Conservation (phyloP, 1,140 invertebrate species). For the Chelonus insularis region DNA sequence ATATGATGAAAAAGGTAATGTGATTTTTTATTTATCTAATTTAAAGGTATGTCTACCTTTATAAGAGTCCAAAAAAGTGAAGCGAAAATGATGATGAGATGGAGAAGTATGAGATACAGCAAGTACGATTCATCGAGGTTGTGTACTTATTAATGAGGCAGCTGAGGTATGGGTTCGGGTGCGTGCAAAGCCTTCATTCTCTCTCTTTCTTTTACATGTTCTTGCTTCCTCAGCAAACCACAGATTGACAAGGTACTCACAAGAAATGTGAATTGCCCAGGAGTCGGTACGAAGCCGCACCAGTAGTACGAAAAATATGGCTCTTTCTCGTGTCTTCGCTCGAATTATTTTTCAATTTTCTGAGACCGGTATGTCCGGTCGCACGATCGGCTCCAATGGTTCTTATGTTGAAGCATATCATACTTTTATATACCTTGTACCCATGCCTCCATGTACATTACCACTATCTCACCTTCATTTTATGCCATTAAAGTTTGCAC, state of each 20-base stretch:
- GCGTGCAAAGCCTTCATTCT: slow-evolving; percentile 17
- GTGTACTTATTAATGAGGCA: slow-evolving; percentile 35
- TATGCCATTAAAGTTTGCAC: slow-evolving; percentile 16
- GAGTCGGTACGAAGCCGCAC: background rate
- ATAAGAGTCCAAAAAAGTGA: slow-evolving; percentile 16
- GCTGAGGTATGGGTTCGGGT: slow-evolving; percentile 21
- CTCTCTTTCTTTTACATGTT: background rate
- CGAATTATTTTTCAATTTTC: slow-evolving; percentile 33
- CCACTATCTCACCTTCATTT: slow-evolving; percentile 15
- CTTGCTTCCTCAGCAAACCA: slow-evolving; percentile 23
- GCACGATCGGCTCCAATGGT: slow-evolving; percentile 27
- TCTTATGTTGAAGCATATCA: slow-evolving; percentile 12
- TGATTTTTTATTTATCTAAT: slow-evolving; percentile 13
- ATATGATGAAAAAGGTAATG: background rate
- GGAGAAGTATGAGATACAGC: slow-evolving; percentile 1
- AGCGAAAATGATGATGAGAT: slow-evolving; percentile 27
- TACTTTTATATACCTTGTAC: slow-evolving; percentile 4
- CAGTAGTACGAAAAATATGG: slow-evolving; percentile 20
- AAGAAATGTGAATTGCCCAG: slow-evolving; percentile 33
- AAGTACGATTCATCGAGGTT: slow-evolving; percentile 23
- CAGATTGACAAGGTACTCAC: slow-evolving; percentile 29
- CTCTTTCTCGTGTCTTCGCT: slow-evolving; percentile 28
- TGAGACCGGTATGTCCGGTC: slow-evolving; percentile 29
- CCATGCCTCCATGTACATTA: background rate
- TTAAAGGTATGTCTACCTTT: background rate